Base-by-base conservation (phyloP, 2,888 invertebrate genomes). In the Alitta virens region DNA sequence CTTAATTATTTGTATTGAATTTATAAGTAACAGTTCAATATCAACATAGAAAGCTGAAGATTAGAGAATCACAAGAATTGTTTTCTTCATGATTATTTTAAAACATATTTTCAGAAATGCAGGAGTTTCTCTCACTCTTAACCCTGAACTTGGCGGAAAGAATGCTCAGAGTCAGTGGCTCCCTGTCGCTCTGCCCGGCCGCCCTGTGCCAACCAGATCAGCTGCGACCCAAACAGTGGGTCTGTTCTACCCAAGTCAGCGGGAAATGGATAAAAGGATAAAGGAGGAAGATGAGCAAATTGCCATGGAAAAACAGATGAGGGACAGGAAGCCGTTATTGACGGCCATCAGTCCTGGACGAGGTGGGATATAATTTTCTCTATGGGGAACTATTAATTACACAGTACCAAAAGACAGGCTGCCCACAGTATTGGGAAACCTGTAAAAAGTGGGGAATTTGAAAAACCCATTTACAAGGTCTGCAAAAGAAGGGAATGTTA, bases 271-370 rank as follows among this genome's bases (percentile, higher is more conserved):
- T 55, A 75, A 75, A 51, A 71, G 74, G 49, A 70, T 75, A 55
- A 71, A 72, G 50, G 73, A 76, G 58, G 74, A 76, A 38, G 77
- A 77, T 33, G 77, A 78, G 56, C 78, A 77, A 55, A 27, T 71
- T 26, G 72, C 75, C 0, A 66, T 73, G 64, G 79, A 78, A 65
- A 77, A 74, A 66, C 74, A 75, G 65, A 75, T 78, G 76, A 71
- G 76, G 60, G 81, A 81, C 63, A 67, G 78, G 50, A 71, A 73
- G 38, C 81, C 81, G 2, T 66, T 79, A 26, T 65, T 82, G 53
- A 81, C 81, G 21, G 76, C 80, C 16, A 72, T 81, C 50, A 82
- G 81, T 68, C 82, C 82, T 50, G 82, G 82, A 3, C 75, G 78
- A 78, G 81, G 80, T 79, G 56, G 57, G 65, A 38, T 18, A 46